phyloP scores from a whole-genome alignment of 2,113 vertebrate species.

The Otocyon megalotis region DNA sequence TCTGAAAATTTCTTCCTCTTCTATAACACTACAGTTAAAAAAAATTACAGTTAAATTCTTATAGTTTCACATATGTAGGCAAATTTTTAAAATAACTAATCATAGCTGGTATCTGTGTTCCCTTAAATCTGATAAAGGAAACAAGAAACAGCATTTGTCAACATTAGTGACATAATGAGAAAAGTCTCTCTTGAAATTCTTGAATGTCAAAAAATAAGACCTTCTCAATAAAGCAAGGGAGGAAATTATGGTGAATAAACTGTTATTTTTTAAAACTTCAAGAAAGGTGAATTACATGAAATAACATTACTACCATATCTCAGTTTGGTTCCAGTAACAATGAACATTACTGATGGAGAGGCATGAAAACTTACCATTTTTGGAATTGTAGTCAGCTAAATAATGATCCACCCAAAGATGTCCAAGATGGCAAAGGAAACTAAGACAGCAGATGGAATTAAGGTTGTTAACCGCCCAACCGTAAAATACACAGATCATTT shows the following conservation, averaged over 20 bases:
- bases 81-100: slow-evolving; percentile 26
- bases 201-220: slow-evolving; percentile 26
- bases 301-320: not conserved
- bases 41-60: not conserved
- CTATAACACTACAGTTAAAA: not conserved
- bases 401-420: not conserved
- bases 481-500: slow-evolving; percentile 21
- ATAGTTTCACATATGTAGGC: not conserved
- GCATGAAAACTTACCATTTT: not conserved
- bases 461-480: not conserved
- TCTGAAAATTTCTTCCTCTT: not conserved
- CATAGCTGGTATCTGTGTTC: not conserved
- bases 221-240: not conserved
- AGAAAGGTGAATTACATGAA: slow-evolving; percentile 52
- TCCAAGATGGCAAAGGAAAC: not conserved
- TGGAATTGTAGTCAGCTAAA: not conserved
- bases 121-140: slow-evolving; percentile 25
- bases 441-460: slow-evolving; percentile 22
- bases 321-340: slow-evolving; percentile 5
- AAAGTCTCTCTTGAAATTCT: not conserved
- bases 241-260: slow-evolving; percentile 25
- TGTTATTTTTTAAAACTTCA: slow-evolving; percentile 7
- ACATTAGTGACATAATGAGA: not conserved
- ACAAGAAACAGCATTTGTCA: not conserved
- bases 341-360: slow-evolving; percentile 1